Base-by-base conservation (phyloP, 1,140 invertebrate species). In the Habropoda laboriosa region DNA sequence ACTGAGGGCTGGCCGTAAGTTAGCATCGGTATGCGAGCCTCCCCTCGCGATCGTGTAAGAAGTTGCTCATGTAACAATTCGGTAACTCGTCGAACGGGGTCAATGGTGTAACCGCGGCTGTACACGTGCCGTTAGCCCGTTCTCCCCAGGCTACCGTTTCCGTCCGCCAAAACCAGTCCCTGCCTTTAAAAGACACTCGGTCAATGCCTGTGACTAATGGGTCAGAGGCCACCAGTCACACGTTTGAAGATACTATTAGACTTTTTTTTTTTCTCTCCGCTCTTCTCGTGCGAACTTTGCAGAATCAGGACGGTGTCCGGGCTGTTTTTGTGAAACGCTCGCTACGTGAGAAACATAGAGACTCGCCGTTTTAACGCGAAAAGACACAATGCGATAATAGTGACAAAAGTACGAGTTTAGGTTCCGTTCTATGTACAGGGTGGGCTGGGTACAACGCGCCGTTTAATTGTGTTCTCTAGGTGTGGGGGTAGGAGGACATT, bases 31-130 rank as follows among this genome's bases (percentile, higher is more conserved):
- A 86, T 86, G 85, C 84, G 53, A n/a, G 61, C 47, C 38, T 78
- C 53, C 61, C 58, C 67, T 27, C 53, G 21, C 47, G 58, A 68
- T 82, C 74, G 32, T 12, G 49, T 35, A 74, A 83, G 74, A 86
- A 86, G 78, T 74, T 67, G 85, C 64, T 77, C 58, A 55, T 66
- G 77, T 83, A 75, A 86, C 84, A 86, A 83, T 87, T 87, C 78
- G 84, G 73, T 71, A 70, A 70, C 32, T 71, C 80, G 45, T 49
- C 55, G 75, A 86, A 87, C 80, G 58, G 81, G 85, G 85, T 87
- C 85, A 87, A 87, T 86, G 66, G 85, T 81, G 81, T 83, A 81
- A 72, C 73, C 60, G 78, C 73, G 84, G 73, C 70, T 80, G 63
- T 67, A 45, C 81, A 32, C 81, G 84, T 83, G 84, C 85, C 85